These are phyloP conservation scores for Papilio helenus DNA, from an alignment of 1,140 invertebrate genomes.

Conservation along the genomic window DNA sequence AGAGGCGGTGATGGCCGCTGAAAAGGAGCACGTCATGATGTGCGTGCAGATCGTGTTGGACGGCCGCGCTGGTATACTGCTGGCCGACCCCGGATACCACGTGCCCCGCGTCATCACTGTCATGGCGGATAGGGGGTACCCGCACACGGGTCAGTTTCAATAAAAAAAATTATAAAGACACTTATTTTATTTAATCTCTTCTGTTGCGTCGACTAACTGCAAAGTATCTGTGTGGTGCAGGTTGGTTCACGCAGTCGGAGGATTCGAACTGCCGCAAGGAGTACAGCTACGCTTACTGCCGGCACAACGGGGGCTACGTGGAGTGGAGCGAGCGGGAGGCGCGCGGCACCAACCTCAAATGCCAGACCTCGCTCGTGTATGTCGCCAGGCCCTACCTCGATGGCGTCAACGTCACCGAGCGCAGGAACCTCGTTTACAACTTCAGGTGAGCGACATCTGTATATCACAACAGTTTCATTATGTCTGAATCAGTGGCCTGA, in stretches of 20 bases:
- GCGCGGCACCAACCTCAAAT: slow-evolving; percentile 84
- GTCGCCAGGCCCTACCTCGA: slow-evolving; percentile 90
- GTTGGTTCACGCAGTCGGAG: slow-evolving; percentile 92
- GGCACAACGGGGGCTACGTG: slow-evolving; percentile 88
- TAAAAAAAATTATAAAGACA: not conserved
- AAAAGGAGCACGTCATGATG: slow-evolving; percentile 95
- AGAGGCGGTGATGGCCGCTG: slow-evolving; percentile 85
- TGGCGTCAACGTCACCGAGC: slow-evolving; percentile 92
- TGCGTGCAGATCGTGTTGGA: slow-evolving; percentile 89
- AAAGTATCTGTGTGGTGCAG: slow-evolving; percentile 61
- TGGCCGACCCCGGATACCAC: slow-evolving; percentile 96
- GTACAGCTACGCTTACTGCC: slow-evolving; percentile 89
- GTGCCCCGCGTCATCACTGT: slow-evolving; percentile 92
- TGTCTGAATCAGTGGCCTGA: not conserved
- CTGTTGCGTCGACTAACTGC: not conserved
- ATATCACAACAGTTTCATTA: not conserved
- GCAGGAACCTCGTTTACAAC: slow-evolving; percentile 94
- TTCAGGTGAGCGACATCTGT: slow-evolving; percentile 82
- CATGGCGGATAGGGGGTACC: slow-evolving; percentile 92
- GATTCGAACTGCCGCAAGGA: slow-evolving; percentile 89
- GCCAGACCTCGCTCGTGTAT: slow-evolving; percentile 89
- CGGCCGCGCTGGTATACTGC: slow-evolving; percentile 88
- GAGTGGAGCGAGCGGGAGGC: slow-evolving; percentile 91
- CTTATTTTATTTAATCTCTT: not conserved
- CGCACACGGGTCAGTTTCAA: slow-evolving; percentile 88